These are phyloP conservation scores for Butorides virescens DNA, from an alignment of 2,113 vertebrate genomes.

Conservation along the genomic window DNA sequence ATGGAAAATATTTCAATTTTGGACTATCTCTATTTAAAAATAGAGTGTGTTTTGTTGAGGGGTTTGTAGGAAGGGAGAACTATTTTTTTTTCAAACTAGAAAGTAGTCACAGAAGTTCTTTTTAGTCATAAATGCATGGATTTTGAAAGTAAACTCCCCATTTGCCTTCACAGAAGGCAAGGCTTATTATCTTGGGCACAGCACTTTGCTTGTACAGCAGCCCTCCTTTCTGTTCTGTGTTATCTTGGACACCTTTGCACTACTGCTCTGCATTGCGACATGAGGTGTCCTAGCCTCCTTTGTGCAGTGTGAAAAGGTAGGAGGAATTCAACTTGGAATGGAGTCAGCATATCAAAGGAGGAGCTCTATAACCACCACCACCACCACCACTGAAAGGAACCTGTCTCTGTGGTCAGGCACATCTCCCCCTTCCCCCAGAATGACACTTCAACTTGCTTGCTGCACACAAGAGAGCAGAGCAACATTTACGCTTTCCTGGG, in stretches of 20 bases:
- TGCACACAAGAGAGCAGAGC: background rate
- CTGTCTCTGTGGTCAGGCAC: background rate
- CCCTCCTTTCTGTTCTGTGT: background rate
- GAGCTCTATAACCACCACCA: too few species aligned
- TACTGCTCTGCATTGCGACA: background rate
- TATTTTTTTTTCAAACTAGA: background rate
- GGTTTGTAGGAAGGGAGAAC: background rate
- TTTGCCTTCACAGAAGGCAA: background rate
- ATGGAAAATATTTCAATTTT: background rate
- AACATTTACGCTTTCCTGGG: accelerated
- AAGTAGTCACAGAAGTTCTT: background rate
- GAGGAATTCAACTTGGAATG: background rate
- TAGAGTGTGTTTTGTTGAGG: background rate
- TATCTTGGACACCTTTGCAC: background rate
- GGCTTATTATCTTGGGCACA: background rate
- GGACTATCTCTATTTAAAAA: background rate
- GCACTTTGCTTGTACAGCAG: background rate
- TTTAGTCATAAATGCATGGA: background rate
- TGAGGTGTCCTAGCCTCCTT: background rate
- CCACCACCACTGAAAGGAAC: background rate
- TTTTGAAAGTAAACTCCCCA: background rate
- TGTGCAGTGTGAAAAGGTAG: background rate
- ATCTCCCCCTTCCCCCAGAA: background rate
- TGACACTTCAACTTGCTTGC: background rate
- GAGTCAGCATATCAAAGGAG: background rate